Percentiles rank a stretch among this genome's conserved stretches.
Conservation (phyloP, 2,797 vertebrate species). For the Perodicticus potto region DNA sequence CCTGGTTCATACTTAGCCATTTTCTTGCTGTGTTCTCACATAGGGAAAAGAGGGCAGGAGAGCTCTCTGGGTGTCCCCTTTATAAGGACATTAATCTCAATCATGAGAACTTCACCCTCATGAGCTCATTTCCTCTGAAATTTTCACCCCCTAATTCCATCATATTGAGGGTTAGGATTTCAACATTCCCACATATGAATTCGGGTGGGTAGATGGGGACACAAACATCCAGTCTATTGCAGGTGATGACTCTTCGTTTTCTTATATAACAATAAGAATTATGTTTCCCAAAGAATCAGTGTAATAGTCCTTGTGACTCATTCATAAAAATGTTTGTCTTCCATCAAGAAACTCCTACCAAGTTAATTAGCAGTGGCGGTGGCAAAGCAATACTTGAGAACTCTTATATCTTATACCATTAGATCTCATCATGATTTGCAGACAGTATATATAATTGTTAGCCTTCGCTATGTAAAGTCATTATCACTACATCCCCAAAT, state of each 20-base stretch:
- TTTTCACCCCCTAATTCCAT: background rate
- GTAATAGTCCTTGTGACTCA: conserved; percentile 61
- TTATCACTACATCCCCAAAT: background rate
- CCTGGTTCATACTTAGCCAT: background rate
- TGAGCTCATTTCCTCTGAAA: background rate
- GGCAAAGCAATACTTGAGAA: conserved; percentile 53
- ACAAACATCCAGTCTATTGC: background rate
- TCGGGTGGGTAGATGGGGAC: background rate
- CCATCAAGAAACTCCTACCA: conserved; percentile 65
- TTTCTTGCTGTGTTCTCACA: background rate
- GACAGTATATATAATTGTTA: conserved; percentile 43
- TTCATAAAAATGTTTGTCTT: conserved; percentile 66
- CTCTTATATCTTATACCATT: conserved; percentile 4
- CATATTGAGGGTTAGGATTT: background rate
- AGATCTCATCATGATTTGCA: conserved; percentile 48
- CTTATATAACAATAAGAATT: conserved; percentile 44
- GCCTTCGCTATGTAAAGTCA: background rate
- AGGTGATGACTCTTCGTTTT: conserved; percentile 33
- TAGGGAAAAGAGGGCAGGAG: background rate
- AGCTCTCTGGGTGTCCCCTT: background rate
- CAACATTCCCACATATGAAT: background rate
- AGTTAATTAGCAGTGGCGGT: conserved; percentile 66
- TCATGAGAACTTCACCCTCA: background rate
- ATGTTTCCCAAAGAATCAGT: conserved; percentile 35
- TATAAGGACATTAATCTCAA: background rate